Base-by-base conservation (phyloP, 2,113 vertebrate species). In the Gallinago undulata region DNA sequence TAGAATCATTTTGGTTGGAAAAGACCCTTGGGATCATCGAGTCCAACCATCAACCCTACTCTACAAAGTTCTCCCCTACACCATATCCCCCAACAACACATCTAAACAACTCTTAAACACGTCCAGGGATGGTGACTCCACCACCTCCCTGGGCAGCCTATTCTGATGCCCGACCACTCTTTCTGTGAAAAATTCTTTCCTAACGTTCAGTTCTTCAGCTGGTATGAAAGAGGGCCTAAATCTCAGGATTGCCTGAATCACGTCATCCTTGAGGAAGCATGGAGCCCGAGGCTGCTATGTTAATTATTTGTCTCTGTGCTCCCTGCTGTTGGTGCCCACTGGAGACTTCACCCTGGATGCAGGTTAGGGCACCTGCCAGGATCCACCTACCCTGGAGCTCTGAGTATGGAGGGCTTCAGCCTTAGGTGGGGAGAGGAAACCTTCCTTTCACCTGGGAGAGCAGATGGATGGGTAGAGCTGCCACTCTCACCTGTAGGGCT, bases 241-340 rank as follows among this genome's bases (percentile, higher is more conserved):
- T 89, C 35, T 70, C 51, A 59, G 51, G 14, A 51, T 18, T 68
- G 41, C 30, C 39, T 5, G 10, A 33, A 19, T 35, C n/a, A 18
- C 1, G 3, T 24, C 9, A 41, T 50, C 37, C 51, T 28, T 8
- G 14, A 31, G 56, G 37, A 30, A 55, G 8, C 3, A 2, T 3
- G 6, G 30, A 39, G 25, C 10, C 6, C 9, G 27, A 39, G 31
- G 62, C n/a, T 62, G 28, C 45, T 23, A 35, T 30, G 8, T 33
- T 53, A 67, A 23, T 39, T 27, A 35, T 56, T 27, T 19, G 11
- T 60, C 30, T 76, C 45, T 33, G 10, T 13, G 47, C 41, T 90
- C 15, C 24, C 11, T 82, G 37, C 37, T 2, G 0, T 39, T 3
- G 1, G 11, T n/a, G 25, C 23, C 39, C 22, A 28, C 30, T 6